Evolutionary conservation across 1,140 invertebrate species (phyloP), one percentile per base, ranked within the genome.

Genomic region (Atta colombica): DNA sequence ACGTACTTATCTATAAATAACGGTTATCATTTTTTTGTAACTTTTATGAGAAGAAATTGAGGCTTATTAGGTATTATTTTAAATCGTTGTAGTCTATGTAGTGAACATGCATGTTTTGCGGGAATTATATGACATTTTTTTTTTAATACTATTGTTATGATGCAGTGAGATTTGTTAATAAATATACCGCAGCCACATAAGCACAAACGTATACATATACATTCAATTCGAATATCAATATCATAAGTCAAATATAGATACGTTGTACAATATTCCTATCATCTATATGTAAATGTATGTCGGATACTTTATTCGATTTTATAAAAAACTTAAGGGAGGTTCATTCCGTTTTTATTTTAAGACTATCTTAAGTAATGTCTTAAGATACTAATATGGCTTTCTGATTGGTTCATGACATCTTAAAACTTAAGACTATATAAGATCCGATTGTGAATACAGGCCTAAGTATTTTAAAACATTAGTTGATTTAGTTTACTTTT

Each of bases 261-360:
- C 51, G 61, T 66, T 39, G 25, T 28, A 60, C 3, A 71, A 71
- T 51, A 77, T 78, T 49, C 65, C 10, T 69, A 51, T 68, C 55
- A 21, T 63, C 58, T 45, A 60, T 53, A 35, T 51, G 18, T 81
- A 86, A 77, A 77, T 87, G 71, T 65, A 77, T 53, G 61, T 89
- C 45, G 63, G 60, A 31, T 68, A 77, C 78, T 51, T 51, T 7
- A 68, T 0, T 51, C 21, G 49, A 66, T 72, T 14, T 69, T 28
- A 18, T 66, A 31, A 14, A 77, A 18, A 86, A 21, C 21, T 58
- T 71, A 35, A 35, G 31, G 31, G 5, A 3, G 31, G 31, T 35
- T 35, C 31, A 35, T 35, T 35, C 5, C 6, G 0, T 35, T 35
- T 5, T 35, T 35, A 35, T 35, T 35, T 35, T 35, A 35, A 35